These are phyloP conservation scores for Hycleus cichorii DNA, from an alignment of 1,140 invertebrate species.

Conservation along the genomic window DNA sequence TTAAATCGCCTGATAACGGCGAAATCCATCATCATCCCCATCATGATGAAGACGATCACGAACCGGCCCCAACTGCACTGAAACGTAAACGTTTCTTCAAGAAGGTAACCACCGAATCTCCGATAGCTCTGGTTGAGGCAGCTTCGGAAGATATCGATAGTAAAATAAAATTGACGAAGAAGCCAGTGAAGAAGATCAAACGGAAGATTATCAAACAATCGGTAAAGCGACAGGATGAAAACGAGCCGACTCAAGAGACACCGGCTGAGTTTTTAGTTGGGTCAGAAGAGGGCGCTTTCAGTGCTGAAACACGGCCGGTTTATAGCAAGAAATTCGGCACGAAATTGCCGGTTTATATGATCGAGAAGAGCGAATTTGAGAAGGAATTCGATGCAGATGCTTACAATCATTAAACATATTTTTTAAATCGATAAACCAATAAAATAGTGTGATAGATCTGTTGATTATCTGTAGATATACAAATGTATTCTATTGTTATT, in stretches of 20 bases:
- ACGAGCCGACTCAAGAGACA: conserved; percentile 41
- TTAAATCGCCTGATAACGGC: conserved; percentile 18
- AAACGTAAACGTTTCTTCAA: conserved; percentile 27
- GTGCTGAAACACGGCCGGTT: conserved; percentile 54
- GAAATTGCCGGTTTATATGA: conserved; percentile 58
- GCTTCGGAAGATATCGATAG: conserved; percentile 7
- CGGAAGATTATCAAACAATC: conserved; percentile 6
- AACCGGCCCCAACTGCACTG: conserved; percentile 13
- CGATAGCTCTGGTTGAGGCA: conserved; percentile 17
- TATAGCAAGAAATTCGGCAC: conserved; percentile 56
- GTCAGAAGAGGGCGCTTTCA: conserved; percentile 48
- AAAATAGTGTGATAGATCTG: no score
- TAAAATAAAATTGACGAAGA: conserved; percentile 18
- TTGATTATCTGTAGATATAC: no score
- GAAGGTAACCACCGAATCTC: conserved; percentile 12
- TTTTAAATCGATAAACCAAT: no score
- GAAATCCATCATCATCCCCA: background rate
- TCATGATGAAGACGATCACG: conserved; percentile 4
- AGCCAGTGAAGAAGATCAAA: conserved; percentile 7
- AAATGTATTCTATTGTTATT: no score
- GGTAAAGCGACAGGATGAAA: conserved; percentile 24
- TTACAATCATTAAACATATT: background rate
- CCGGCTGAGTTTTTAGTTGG: conserved; percentile 45
- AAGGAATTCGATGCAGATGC: conserved; percentile 50
- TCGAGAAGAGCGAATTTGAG: conserved; percentile 58